Base-by-base conservation (phyloP, 1,140 invertebrate genomes). In the Drosophila gunungcola region DNA sequence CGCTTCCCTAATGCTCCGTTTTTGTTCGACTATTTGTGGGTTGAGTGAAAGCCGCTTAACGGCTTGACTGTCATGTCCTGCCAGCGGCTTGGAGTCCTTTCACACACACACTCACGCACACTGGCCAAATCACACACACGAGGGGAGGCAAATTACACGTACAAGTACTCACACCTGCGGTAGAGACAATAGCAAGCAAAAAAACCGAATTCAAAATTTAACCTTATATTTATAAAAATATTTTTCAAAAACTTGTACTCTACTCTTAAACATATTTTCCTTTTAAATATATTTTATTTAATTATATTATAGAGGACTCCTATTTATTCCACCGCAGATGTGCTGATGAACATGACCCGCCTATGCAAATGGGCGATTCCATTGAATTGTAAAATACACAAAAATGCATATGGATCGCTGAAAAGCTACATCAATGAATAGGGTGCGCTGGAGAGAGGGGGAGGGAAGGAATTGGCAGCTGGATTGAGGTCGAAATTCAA, bases 381-480 rank as follows among this genome's bases (percentile, higher is more conserved):
- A 88, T 85, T 85, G 78, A 88, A 85, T 88, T 82, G 83, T 88
- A 75, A 85, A 86, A 82, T 88, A 88, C 74, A 73, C 63, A 77
- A 51, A 73, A 73, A 65, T 73, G 57, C 82, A 85, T 77, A 73
- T 81, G 78, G 64, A 70, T 58, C 52, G 42, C 27, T 49, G 61
- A 12, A 21, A 54, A 43, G 45, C 43, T 39, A 53, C 11, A 54
- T 27, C 43, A 43, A 53, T 38, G 65, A 27, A 12, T 12, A 2
- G 27, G 6, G 54, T 27, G 27, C 3, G 2, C 3, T 29, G 9
- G 12, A 21, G 10, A 64, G 34, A 6, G 12, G 11, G 13, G 16
- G 4, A 27, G 5, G 11, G 34, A 51, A 12, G 13, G 3, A 21
- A 21, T 3, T n/a, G 10, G 29, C 6, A 32, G 7, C 5, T 2